Evolutionary conservation across 1,140 invertebrate genomes (phyloP), one percentile per base, ranked within the genome.

Genomic region (Drosophila paulistorum): DNA sequence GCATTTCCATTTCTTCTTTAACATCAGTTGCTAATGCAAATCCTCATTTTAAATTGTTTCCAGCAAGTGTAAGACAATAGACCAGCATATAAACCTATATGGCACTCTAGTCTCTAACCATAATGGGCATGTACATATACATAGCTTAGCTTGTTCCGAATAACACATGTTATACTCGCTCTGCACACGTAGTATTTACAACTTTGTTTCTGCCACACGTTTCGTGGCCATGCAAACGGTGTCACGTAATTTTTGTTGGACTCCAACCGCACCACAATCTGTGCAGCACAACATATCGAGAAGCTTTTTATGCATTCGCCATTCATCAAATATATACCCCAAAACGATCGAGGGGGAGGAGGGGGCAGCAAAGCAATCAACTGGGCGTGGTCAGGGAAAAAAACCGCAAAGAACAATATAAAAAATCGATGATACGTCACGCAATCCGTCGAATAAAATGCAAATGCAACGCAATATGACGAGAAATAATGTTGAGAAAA

Each of bases 231-330:
- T 76, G 72, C 75, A 72, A 68, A 79, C 68, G 51, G 51, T 68
- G 71, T 82, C 82, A 87, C 82, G 82, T 79, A 87, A 71, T 82
- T 65, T 45, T 61, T 7, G 30, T 30, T 75, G 60, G 67, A 77
- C 78, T 63, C 23, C 45, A 17, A 80, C 67, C 64, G 26, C 26
- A 68, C 45, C 17, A 51, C 45, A 51, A 51, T 51, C 45, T 51
- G 45, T 51, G 17, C 45, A 14, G 20, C 9, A 23, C 45, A 33
- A 20, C 35, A 17, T 14, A 57, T n/a, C 9, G 13, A 57, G 30
- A 57, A 57, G 20, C 11, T 9, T 7, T 51, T 14, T n/a, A n/a
- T 54, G 9, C 3, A 30, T 54, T 11, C 11, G 23, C 13, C n/a
- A 48, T 35, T 35, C 20, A 13, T 39, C 10, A 30, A 11, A 11